phyloP scores from a whole-genome alignment of 2,113 vertebrate species.

The Enhydra lutris region DNA sequence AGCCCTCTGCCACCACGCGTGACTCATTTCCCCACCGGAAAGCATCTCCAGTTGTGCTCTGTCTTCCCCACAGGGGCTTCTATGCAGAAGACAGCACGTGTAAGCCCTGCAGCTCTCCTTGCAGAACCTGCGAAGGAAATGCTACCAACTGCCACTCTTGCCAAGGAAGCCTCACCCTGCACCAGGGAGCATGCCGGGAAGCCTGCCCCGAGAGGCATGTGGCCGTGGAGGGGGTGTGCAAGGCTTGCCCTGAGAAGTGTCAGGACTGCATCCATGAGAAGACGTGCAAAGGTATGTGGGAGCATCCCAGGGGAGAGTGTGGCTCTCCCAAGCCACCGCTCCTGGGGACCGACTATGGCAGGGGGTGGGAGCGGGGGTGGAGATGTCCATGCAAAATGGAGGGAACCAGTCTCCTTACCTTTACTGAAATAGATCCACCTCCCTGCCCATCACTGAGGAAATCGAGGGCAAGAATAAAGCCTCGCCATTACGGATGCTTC shows the following conservation, averaged over 20 bases:
- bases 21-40: neutral
- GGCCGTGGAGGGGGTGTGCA: constrained; percentile 82
- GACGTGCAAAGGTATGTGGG: constrained; percentile 86
- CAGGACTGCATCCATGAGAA: constrained; percentile 84
- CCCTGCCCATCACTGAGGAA: neutral
- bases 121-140: constrained; percentile 84
- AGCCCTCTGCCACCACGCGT: neutral
- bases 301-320: neutral
- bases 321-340: too few relatives aligned
- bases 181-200: constrained; percentile 80
- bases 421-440: neutral
- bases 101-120: constrained; percentile 83
- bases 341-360: neutral
- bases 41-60: neutral
- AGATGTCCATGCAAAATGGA: neutral
- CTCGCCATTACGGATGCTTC: neutral
- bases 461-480: neutral
- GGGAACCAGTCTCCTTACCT: neutral
- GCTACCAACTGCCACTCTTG: constrained; percentile 88
- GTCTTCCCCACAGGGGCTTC: constrained; percentile 83
- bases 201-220: constrained; percentile 85
- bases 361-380: accelerated
- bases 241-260: constrained; percentile 87
- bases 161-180: constrained; percentile 77
- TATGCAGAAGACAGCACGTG: constrained; percentile 78